Base-by-base conservation (phyloP, 1,140 invertebrate genomes). In the Bombus consobrinus region DNA sequence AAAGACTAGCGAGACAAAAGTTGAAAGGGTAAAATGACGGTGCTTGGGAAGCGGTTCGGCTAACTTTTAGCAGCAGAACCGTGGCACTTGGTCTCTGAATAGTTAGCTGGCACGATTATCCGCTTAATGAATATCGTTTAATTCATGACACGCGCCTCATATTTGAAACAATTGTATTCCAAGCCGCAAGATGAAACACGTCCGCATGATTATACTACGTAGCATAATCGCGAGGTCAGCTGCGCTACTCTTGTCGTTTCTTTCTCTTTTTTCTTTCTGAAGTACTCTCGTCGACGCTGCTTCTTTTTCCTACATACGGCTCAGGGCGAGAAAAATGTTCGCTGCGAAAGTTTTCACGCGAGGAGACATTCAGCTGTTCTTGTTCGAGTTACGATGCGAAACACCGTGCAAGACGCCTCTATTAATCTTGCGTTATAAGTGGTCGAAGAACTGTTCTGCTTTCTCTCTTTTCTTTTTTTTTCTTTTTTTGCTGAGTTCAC, bases 81-180 rank as follows among this genome's bases (percentile, higher is more conserved):
- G 53, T n/a, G 37, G n/a, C 47, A n/a, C 80, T 43, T 18, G 68
- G 80, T 62, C n/a, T 73, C n/a, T n/a, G 80, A 62, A 81, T 81
- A 81, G 80, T 81, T 81, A 28, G 80, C 69, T 62, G 69, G 37
- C 72, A 43, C 69, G 80, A 74, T 81, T 81, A 81, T 74, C 32
- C 80, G 68, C 47, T 37, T 81, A 81, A 81, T 81, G 53, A 81
- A 81, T 81, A 81, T 81, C 80, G 80, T 82, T 82, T 82, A 82
- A 82, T 82, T 82, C 80, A 64, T 47, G 57, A 72, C 71, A n/a
- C 25, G 47, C 32, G 68, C 53, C n/a, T 25, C 12, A 12, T 62
- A 62, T 39, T 28, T 6, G 53, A 37, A 71, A 57, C 64, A 82
- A 82, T 75, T 75, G 81, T 82, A 82, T 82, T 62, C 28, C 22